Conservation (phyloP, 2,797 vertebrate species). For the Brachyalestes nurse region DNA sequence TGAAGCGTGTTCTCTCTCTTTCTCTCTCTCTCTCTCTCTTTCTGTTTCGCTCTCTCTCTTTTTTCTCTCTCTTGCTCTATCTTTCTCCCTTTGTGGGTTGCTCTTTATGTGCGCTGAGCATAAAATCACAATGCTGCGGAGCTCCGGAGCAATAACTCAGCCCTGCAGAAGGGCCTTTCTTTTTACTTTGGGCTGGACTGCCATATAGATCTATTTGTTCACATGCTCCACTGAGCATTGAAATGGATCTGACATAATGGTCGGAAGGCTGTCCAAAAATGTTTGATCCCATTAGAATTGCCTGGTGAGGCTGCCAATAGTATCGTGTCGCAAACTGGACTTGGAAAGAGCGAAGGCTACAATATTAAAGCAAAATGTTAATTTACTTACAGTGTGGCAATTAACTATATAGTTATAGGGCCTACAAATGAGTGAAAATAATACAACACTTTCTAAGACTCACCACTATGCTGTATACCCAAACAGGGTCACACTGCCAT, state of each 20-base stretch:
- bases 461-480: background rate
- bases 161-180: conserved; percentile 42
- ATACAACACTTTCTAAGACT: conserved; percentile 30
- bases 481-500: background rate
- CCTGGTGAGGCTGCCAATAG: conserved; percentile 20
- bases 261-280: conserved; percentile 52
- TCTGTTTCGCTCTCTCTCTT: background rate
- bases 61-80: conserved; percentile 7
- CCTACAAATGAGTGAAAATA: conserved; percentile 31
- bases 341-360: conserved; percentile 6
- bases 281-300: conserved; percentile 40
- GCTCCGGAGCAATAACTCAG: conserved; percentile 43
- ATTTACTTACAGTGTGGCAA: conserved; percentile 27
- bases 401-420: conserved; percentile 45
- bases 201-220: conserved; percentile 48
- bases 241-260: conserved; percentile 56
- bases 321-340: conserved; percentile 19
- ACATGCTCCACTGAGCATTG: conserved; percentile 42
- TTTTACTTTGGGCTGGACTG: conserved; percentile 37
- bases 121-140: conserved; percentile 66
- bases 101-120: conserved; percentile 69
- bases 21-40: conserved; percentile 13
- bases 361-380: conserved; percentile 17
- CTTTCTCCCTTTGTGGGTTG: conserved; percentile 49
- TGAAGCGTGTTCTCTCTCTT: conserved; percentile 47